Conservation (phyloP, 2,797 vertebrate species). For the Mallotus villosus region DNA sequence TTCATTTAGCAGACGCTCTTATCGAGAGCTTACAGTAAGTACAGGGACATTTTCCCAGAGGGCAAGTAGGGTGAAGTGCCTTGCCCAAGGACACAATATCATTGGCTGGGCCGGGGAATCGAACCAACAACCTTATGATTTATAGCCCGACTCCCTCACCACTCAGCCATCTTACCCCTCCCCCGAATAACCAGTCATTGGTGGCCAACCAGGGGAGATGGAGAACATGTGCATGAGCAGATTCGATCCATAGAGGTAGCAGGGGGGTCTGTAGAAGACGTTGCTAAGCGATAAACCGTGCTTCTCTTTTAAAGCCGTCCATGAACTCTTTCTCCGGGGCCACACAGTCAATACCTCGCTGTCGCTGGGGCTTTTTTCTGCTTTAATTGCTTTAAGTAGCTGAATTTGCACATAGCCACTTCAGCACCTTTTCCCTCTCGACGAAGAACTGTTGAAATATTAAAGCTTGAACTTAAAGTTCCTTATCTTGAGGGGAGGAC, state of each 20-base stretch:
- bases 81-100: no score
- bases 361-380: slow-evolving; percentile 38
- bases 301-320: slow-evolving; percentile 30
- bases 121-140: no score
- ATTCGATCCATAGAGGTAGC: not conserved
- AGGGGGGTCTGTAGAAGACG: not conserved
- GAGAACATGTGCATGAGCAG: no score
- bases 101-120: no score
- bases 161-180: no score
- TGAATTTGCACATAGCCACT: slow-evolving; percentile 56
- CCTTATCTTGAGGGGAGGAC: slow-evolving; percentile 24
- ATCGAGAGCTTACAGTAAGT: no score
- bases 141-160: no score
- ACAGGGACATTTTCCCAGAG: no score
- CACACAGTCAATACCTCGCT: slow-evolving; percentile 39
- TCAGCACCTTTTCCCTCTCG: slow-evolving; percentile 67
- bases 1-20: no score
- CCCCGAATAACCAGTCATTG: no score
- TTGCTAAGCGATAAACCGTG: not conserved
- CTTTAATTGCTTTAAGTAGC: slow-evolving; percentile 69
- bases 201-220: no score
- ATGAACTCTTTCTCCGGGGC: slow-evolving; percentile 38
- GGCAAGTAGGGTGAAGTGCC: no score
- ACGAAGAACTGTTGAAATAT: slow-evolving; percentile 63
- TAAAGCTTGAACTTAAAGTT: slow-evolving; percentile 54